Conservation (phyloP, 2,113 vertebrate species). For the Lampris megalopsis region DNA sequence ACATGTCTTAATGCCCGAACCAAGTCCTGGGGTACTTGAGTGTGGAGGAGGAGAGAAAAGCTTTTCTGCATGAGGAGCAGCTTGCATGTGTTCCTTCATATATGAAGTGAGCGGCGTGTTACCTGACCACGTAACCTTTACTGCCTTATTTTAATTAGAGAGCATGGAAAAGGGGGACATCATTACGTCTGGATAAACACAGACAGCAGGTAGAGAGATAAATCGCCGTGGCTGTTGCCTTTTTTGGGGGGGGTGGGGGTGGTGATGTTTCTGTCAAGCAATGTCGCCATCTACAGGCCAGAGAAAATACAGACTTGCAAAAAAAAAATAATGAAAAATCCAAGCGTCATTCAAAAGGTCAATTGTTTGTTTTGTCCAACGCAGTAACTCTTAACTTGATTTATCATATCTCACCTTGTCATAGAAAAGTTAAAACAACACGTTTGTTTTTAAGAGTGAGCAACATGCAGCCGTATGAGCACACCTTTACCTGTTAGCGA, state of each 20-base stretch:
- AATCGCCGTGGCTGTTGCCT: slow-evolving; percentile 43
- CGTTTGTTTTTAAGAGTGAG: neutral
- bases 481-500: neutral
- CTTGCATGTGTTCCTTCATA: slow-evolving; percentile 53
- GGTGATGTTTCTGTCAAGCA: slow-evolving; percentile 83
- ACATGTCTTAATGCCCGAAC: slow-evolving; percentile 56
- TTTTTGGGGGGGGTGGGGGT: slow-evolving; percentile 26
- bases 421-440: neutral
- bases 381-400: neutral
- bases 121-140: slow-evolving; percentile 60
- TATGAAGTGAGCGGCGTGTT: slow-evolving; percentile 62
- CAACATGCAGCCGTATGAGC: neutral
- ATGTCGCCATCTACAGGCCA: slow-evolving; percentile 95
- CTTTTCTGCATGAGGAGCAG: slow-evolving; percentile 59
- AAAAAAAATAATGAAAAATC: neutral
- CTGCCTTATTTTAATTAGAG: slow-evolving; percentile 68
- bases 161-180: slow-evolving; percentile 60
- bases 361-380: slow-evolving; percentile 14
- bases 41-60: slow-evolving; percentile 56
- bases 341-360: slow-evolving; percentile 36
- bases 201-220: slow-evolving; percentile 57
- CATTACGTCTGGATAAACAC: slow-evolving; percentile 65
- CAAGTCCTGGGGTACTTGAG: slow-evolving; percentile 65
- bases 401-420: neutral
- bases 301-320: neutral